Base-by-base conservation (phyloP, 30 jellyfish, hydroid and myxozoan genomes). In the Nemopilema nomurai region DNA sequence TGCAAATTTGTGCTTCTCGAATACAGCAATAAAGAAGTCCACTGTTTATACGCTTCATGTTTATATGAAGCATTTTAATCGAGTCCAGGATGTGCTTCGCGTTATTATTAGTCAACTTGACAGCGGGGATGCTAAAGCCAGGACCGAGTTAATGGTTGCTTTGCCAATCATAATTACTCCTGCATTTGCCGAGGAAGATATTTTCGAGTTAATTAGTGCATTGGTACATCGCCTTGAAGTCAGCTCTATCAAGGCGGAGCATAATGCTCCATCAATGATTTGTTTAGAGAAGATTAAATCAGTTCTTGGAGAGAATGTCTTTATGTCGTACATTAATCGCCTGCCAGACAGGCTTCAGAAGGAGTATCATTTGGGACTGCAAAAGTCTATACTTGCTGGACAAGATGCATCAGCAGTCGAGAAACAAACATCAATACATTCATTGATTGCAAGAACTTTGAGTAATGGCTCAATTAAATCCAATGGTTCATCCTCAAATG, bases 121-220 rank as follows among this genome's bases (percentile, higher is more conserved):
- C 52, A 74, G 80, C 75, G 73, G 80, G 33, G 90, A 84, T 74
- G 82, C 90, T 13, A 76, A 81, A 21, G 62, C 86, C 49, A 82
- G 96, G 66, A 93, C 92, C 19, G 98, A 93, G 53, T 63, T 93
- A 23, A 82, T 93, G 90, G 87, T 88, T 31, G 91, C 97, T 6
- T 73, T 93, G 74, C 98, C 98, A n/a, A 89, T 92, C 31, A 69
- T 93, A 1, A 85, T 93, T 0, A 76, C 97, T n/a, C 90, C 96
- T 8, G 96, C 86, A 23, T 88, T 93, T 80, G 95, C 95, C 33
- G 81, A 78, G 49, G 93, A 71, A 25, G 96, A 88, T 57, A 69
- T 83, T 21, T 83, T 71, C 25, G 96, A 77, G 30, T 29, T 89
- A 25, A 81, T 93, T 21, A 51, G 88, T 30, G 80, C 95, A 13